Evolutionary conservation across 2,113 vertebrate genomes (phyloP).

Genomic region (Phocoena sinus): DNA sequence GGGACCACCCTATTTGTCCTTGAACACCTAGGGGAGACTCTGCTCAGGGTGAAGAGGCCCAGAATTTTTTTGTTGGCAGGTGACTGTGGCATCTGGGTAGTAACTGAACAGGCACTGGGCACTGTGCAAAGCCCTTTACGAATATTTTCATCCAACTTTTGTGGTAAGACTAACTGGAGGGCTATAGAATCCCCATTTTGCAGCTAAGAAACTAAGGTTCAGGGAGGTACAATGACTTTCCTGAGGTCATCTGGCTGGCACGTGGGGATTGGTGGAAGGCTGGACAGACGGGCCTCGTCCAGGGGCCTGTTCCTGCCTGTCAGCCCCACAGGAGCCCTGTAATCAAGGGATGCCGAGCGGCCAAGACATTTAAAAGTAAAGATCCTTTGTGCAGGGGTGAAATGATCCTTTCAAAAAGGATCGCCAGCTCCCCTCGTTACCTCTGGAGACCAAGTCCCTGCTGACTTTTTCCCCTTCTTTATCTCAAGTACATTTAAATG

Average conservation of each 20-base stretch:
- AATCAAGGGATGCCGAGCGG: neutral
- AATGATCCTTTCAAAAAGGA: constrained; percentile 64
- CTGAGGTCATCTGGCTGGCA: neutral
- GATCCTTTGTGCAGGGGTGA: constrained; percentile 43
- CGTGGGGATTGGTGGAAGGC: neutral
- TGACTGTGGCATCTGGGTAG: neutral
- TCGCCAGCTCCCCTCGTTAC: constrained; percentile 76
- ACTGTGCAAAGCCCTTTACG: neutral
- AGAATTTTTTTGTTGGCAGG: neutral
- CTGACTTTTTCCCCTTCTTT: constrained; percentile 80
- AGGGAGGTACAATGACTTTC: neutral
- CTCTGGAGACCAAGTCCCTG: constrained; percentile 79
- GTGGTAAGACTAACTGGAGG: neutral
- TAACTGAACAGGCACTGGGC: neutral
- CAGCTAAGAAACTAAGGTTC: neutral
- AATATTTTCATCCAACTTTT: neutral
- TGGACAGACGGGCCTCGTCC: neutral
- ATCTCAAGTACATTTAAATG: constrained; percentile 92
- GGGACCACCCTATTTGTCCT: neutral
- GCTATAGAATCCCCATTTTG: neutral
- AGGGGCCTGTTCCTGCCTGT: neutral
- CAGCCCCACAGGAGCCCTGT: neutral
- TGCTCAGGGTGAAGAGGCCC: neutral
- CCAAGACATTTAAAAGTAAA: constrained; percentile 4
- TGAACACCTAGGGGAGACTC: neutral